Base-by-base conservation (phyloP, 2,888 invertebrate genomes). In the Tachystola acroxantha region DNA sequence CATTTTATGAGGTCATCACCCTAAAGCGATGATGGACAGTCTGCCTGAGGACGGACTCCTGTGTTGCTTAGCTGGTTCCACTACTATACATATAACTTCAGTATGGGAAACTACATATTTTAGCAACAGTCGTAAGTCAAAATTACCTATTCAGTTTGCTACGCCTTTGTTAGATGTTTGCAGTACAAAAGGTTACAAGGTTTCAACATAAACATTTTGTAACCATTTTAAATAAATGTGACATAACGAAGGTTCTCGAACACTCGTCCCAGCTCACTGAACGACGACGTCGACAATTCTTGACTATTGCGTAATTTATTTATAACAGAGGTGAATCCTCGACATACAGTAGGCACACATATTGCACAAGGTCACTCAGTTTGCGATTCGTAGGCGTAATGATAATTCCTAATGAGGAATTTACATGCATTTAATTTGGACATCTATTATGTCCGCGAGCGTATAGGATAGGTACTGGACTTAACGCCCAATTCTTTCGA, bases 141-240 rank as follows among this genome's bases (percentile, higher is more conserved):
- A 27, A 7, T 27, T 27, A n/a, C n/a, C n/a, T n/a, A 27, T 27
- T 10, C 27, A 27, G 27, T 11, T 19, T 27, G 27, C 14, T 20
- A 44, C 45, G 27, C 48, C 42, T 42, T 48, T 41, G 10, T n/a
- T n/a, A n/a, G 40, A 42, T 43, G 48, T 37, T 45, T 40, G 33
- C 51, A 43, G 50, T 52, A 51, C 54, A 53, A 61, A 58, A 67
- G 60, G 67, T 68, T 60, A 55, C 43, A 19, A 38, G 36, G 50
- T 65, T 61, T 63, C 66, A 48, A 54, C 62, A 65, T 42, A 44
- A 20, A 28, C 24, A 56, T 67, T 68, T 67, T 61, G 68, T 61
- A 69, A 70, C 50, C 47, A 50, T 68, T 62, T 69, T 60, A 64
- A 70, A 61, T 52, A 57, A 53, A 62, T 52, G 45, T 56, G 58